Percentiles rank a stretch among this genome's conserved stretches.
Evolutionary conservation across 2,888 invertebrate species (phyloP).

Genomic region (Chromoteleia sp.): DNA sequence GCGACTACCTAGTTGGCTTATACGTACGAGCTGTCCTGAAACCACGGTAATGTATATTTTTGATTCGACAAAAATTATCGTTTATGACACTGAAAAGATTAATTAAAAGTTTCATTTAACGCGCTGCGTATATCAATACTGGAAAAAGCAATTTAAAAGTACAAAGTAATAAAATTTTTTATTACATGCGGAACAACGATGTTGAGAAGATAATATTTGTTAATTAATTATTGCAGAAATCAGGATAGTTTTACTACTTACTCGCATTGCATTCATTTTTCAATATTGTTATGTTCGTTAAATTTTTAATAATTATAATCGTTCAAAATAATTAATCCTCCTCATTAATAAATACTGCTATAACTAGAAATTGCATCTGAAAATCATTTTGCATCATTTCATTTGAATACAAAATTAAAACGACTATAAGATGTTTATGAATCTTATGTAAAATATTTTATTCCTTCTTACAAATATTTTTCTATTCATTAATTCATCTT

Average conservation of each 20-base stretch:
- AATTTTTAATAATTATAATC: no score
- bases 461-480: neutral
- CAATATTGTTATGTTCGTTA: no score
- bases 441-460: neutral
- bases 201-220: neutral
- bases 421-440: neutral
- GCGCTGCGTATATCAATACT: neutral
- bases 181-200: neutral
- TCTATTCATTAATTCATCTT: slow-evolving; percentile 14
- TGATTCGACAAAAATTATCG: slow-evolving; percentile 47
- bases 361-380: no score
- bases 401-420: slow-evolving; percentile 2
- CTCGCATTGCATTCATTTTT: no score
- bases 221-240: neutral
- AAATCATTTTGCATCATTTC: neutral
- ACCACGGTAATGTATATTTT: slow-evolving; percentile 45
- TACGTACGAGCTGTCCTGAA: slow-evolving; percentile 29
- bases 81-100: slow-evolving; percentile 32
- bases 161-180: slow-evolving; percentile 8
- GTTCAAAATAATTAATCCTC: no score
- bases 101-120: slow-evolving; percentile 38
- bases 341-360: no score
- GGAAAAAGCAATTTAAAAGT: slow-evolving; percentile 8
- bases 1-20: slow-evolving; percentile 38
- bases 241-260: neutral